Percentiles rank a stretch among this genome's conserved stretches.
Evolutionary conservation across 1,140 invertebrate species (phyloP).

Genomic region (Brachionus rotundiformis): DNA sequence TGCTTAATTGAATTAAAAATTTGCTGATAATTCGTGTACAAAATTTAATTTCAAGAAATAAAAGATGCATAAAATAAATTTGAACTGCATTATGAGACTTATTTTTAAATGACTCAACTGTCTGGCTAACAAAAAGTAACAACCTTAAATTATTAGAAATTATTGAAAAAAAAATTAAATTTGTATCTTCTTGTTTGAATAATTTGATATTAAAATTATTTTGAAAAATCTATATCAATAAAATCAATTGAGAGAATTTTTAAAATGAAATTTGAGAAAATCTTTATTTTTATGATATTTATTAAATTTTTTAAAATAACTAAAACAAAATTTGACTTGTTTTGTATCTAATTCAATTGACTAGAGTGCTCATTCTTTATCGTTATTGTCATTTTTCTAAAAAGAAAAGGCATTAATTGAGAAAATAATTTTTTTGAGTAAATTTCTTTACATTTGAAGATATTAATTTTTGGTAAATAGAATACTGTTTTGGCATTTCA

Average conservation of each 20-base stretch:
- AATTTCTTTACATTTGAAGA: conserved; percentile 38
- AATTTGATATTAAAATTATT: not conserved
- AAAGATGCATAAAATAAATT: not conserved
- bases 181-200: not conserved
- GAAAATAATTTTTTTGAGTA: not conserved
- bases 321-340: not conserved
- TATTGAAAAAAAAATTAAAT: not conserved
- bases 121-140: not conserved
- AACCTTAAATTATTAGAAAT: not conserved
- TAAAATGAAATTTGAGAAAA: no score
- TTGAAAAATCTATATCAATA: no score
- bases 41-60: not conserved
- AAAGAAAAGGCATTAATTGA: not conserved
- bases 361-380: not conserved
- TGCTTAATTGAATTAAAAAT: not conserved
- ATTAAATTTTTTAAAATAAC: no score
- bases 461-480: conserved; percentile 46
- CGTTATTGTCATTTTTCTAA: not conserved
- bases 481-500: conserved; percentile 46
- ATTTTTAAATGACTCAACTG: not conserved
- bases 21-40: not conserved
- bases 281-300: no score
- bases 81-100: not conserved
- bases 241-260: no score
- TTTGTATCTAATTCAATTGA: not conserved